Conservation (phyloP, 2,113 vertebrate genomes). For the Laticauda colubrina region DNA sequence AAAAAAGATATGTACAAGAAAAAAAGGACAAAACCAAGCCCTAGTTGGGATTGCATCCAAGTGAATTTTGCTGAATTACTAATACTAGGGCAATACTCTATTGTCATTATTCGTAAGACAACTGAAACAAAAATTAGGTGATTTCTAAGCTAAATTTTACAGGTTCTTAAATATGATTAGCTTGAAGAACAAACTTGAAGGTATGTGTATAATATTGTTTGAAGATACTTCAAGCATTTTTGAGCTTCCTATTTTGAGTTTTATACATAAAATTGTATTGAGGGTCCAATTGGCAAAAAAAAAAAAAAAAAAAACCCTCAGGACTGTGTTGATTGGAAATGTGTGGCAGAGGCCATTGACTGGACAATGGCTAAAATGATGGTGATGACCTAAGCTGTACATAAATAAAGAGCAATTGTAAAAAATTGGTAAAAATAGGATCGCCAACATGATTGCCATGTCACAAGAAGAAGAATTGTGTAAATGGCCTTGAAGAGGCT, state of each 20-base stretch:
- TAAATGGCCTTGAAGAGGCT: background rate
- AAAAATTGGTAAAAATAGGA: too few species aligned
- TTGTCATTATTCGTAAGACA: background rate
- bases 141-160: background rate
- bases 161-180: background rate
- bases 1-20: background rate
- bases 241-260: background rate
- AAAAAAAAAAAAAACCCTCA: background rate
- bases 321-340: background rate
- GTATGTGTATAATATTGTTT: background rate
- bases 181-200: background rate
- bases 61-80: background rate
- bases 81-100: background rate
- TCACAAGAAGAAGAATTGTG: background rate
- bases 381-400: background rate
- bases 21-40: background rate
- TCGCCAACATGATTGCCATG: too few species aligned
- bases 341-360: background rate
- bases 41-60: background rate
- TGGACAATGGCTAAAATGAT: background rate
- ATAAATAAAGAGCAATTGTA: background rate
- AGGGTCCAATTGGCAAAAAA: background rate
- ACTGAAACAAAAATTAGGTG: background rate
- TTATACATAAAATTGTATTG: fast-evolving
- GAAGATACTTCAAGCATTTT: background rate